These are phyloP conservation scores for Ichneumoninae sp. DNA, from an alignment of 2,888 invertebrate genomes.

Conservation along the genomic window DNA sequence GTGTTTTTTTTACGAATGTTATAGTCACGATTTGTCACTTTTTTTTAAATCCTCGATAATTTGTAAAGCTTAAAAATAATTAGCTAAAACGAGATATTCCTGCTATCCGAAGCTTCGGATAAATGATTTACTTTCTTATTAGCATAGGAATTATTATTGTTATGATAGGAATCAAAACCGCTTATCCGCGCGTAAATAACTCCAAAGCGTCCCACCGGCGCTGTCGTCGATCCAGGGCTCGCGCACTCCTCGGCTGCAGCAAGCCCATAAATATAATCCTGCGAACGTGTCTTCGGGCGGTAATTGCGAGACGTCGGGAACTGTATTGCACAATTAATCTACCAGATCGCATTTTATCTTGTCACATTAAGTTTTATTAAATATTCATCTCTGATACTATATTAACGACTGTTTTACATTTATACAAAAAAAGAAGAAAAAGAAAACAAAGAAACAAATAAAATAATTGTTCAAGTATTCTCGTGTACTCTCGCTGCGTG, in stretches of 20 bases:
- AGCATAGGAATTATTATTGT: neutral
- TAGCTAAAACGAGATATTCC: neutral
- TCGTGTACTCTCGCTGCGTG: conserved; percentile 48
- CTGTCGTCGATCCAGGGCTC: conserved; percentile 15
- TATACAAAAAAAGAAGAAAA: conserved; percentile 79
- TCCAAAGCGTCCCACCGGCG: conserved; percentile 35
- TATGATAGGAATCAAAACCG: neutral
- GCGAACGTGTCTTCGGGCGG: neutral
- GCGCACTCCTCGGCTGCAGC: neutral
- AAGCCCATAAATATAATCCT: neutral
- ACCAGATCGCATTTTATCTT: conserved; percentile 26
- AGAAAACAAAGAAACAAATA: neutral
- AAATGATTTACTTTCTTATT: neutral
- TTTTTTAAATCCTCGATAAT: neutral
- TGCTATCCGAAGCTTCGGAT: neutral
- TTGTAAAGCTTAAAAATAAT: neutral
- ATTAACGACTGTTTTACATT: conserved; percentile 77
- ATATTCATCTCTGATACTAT: conserved; percentile 75
- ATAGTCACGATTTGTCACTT: neutral
- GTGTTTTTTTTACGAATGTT: neutral
- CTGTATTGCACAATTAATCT: conserved; percentile 11
- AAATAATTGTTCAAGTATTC: conserved; percentile 29
- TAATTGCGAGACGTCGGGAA: neutral
- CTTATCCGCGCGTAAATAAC: neutral
- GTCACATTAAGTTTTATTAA: conserved; percentile 74